phyloP scores from a whole-genome alignment of 2,888 invertebrate species.

The Apodemia duryi region DNA sequence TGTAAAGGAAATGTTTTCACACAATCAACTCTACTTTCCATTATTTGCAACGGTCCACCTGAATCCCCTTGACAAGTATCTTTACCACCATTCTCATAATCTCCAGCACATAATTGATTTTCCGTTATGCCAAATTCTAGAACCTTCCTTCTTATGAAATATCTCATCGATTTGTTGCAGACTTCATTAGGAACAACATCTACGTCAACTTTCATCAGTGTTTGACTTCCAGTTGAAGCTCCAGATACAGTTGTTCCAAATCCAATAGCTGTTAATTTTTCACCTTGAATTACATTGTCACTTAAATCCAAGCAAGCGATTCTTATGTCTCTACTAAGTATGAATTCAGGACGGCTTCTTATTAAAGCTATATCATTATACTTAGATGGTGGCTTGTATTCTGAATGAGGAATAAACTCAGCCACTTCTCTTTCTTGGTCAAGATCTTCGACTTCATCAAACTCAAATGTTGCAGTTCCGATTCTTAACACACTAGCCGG shows the following conservation, averaged over 20 bases:
- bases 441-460: conserved; percentile 67
- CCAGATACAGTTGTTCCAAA: conserved; percentile 80
- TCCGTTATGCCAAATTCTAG: conserved; percentile 53
- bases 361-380: conserved; percentile 84
- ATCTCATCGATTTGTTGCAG: conserved; percentile 63
- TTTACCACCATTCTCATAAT: conserved; percentile 61
- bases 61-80: conserved; percentile 75
- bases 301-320: conserved; percentile 79
- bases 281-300: conserved; percentile 38
- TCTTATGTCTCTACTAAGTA: conserved; percentile 73
- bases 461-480: conserved; percentile 76
- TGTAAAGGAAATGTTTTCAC: conserved; percentile 59
- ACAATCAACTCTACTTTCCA: conserved; percentile 60
- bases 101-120: conserved; percentile 68
- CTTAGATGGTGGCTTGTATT: conserved; percentile 75
- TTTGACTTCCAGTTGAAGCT: conserved; percentile 56
- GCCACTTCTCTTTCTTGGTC: conserved; percentile 72
- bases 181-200: conserved; percentile 48
- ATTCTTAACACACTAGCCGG: conserved; percentile 71
- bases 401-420: conserved; percentile 72
- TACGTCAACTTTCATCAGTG: conserved; percentile 70
- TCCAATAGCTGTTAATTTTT: conserved; percentile 78
- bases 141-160: conserved; percentile 54
- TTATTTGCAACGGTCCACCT: conserved; percentile 66
- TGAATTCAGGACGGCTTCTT: conserved; percentile 66